Evolutionary conservation across 2,888 invertebrate species (phyloP).

Genomic region (Meandrusa payeni): DNA sequence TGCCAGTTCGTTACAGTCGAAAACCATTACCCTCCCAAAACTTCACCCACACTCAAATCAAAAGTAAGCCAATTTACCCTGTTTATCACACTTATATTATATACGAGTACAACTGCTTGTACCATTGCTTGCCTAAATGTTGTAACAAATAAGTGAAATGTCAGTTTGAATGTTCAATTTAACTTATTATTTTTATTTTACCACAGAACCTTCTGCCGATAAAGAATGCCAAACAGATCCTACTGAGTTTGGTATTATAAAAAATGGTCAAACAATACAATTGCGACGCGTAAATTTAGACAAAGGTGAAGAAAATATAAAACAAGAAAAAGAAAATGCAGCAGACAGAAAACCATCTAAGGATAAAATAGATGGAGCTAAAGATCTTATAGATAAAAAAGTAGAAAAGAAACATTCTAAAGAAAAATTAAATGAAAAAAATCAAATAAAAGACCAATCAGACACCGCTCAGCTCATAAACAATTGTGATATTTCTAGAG

Average conservation of each 20-base stretch:
- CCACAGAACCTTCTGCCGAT: slow-evolving; percentile 53
- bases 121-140: too few relatives aligned
- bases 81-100: background rate
- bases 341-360: slow-evolving; percentile 31
- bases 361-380: slow-evolving; percentile 32
- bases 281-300: slow-evolving; percentile 27
- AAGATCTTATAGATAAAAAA: slow-evolving; percentile 31
- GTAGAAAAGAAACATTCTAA: slow-evolving; percentile 33
- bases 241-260: slow-evolving; percentile 51
- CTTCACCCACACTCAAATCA: slow-evolving; percentile 57
- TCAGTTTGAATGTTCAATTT: too few relatives aligned
- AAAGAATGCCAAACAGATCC: slow-evolving; percentile 68
- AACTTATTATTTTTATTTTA: background rate
- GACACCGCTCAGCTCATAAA: slow-evolving; percentile 29
- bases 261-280: slow-evolving; percentile 55
- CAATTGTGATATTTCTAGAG: slow-evolving; percentile 20
- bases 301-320: slow-evolving; percentile 30
- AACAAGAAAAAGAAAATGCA: slow-evolving; percentile 25
- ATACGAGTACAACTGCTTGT: too few relatives aligned
- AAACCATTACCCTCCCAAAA: slow-evolving; percentile 57
- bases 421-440: slow-evolving; percentile 38
- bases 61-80: slow-evolving; percentile 43
- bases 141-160: too few relatives aligned
- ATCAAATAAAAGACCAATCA: slow-evolving; percentile 27
- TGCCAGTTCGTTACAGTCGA: slow-evolving; percentile 60